Evolutionary conservation across 2,113 vertebrate genomes (phyloP), one percentile per base, ranked within the genome.

Genomic region (Spizaetus ornatus): DNA sequence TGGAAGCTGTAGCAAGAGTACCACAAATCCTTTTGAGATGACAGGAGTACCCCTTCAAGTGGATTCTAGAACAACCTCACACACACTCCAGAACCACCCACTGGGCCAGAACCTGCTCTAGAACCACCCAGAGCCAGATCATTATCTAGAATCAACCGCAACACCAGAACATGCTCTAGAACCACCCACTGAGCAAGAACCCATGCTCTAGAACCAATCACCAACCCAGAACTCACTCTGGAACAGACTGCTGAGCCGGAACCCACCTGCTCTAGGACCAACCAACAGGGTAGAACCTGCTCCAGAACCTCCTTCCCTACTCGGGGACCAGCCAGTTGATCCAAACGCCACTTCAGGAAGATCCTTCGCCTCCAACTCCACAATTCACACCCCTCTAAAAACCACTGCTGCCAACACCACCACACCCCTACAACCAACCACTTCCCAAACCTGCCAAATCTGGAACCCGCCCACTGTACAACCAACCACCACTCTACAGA

Each of bases 161-260:
- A 52, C 15, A 9, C 6, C 29, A 23, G 59, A 67, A 84, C 6
- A 13, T 26, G 23, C 36, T 70, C 26, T 29, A 38, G 19, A 87
- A 21, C 38, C 11, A 20, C 1, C 16, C 29, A 18, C 29, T 17
- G 26, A 59, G 23, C 65, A 14, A 55, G 6, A 58, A 32, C 13
- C 9, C 20, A 20, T 7, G 23, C 9, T 22, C 38, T 27, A 69
- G 42, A 90, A 40, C 42, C 18, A 16, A 7, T 3, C 38, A 7
- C 25, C 7, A 4, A 0, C 0, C 6, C 1, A 9, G 21, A 7
- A n/a, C 11, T 6, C 3, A 9, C 5, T 32, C 71, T 34, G 61
- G 53, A 73, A n/a, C 22, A 8, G 47, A 43, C 13, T 7, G 14
- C 16, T 3, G 3, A 73, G 55, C 50, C 13, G 2, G 4, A 36